A percentile compares a stretch with the other conserved stretches of the same genome.
Evolutionary conservation across 2,888 invertebrate species (phyloP).

Genomic region (Hybos culiciformis): DNA sequence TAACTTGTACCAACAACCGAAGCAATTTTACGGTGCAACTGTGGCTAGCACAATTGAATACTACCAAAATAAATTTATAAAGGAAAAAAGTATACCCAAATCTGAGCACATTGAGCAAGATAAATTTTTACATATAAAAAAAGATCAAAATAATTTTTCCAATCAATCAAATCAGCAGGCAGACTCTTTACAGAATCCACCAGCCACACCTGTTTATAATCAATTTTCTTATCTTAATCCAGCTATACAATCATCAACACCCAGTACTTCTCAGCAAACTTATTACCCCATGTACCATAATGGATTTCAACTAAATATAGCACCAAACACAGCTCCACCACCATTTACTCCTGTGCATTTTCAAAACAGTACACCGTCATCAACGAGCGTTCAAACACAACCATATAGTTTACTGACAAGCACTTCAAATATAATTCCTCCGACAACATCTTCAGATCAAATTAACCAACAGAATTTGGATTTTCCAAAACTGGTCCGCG

Average conservation of each 20-base stretch:
- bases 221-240: constrained; percentile 32
- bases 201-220: constrained; percentile 29
- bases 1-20: constrained; percentile 28
- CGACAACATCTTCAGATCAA: constrained; percentile 15
- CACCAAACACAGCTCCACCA: constrained; percentile 32
- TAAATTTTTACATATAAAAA: constrained; percentile 4
- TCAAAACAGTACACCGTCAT: constrained; percentile 16
- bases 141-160: constrained; percentile 12
- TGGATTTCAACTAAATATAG: constrained; percentile 33
- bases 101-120: too few species aligned
- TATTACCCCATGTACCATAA: constrained; percentile 36
- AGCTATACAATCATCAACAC: constrained; percentile 18
- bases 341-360: constrained; percentile 35
- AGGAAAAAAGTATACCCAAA: constrained; percentile 10
- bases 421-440: constrained; percentile 15
- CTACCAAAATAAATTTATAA: constrained; percentile 33
- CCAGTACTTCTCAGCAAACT: constrained; percentile 19
- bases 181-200: constrained; percentile 21
- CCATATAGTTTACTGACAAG: constrained; percentile 9
- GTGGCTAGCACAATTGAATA: constrained; percentile 32
- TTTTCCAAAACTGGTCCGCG: constrained; percentile 33
- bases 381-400: constrained; percentile 11
- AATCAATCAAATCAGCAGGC: constrained; percentile 12
- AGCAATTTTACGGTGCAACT: constrained; percentile 23
- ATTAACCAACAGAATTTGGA: constrained; percentile 20